These are phyloP conservation scores for Drosophila pullipes DNA, from an alignment of 2,888 invertebrate genomes.

Conservation along the genomic window DNA sequence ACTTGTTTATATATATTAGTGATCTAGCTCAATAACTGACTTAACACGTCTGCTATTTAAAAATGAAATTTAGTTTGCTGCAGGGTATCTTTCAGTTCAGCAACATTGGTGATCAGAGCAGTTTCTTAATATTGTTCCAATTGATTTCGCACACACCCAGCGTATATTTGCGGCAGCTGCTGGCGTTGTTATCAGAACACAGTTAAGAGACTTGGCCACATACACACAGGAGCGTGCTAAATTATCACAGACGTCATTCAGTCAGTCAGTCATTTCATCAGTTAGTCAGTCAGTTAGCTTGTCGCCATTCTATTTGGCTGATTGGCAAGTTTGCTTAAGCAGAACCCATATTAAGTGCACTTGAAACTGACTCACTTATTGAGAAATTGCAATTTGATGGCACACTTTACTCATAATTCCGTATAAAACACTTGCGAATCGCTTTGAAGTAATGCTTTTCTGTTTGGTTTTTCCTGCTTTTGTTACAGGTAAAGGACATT, in stretches of 20 bases:
- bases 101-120: neutral
- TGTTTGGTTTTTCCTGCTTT: neutral
- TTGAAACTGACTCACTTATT: slow-evolving; percentile 33
- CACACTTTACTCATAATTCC: slow-evolving; percentile 26
- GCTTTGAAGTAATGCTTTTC: neutral
- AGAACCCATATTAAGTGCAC: slow-evolving; percentile 29
- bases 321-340: slow-evolving; percentile 46
- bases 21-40: neutral
- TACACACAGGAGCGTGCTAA: slow-evolving; percentile 24
- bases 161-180: slow-evolving; percentile 30
- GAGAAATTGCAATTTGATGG: slow-evolving; percentile 21
- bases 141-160: slow-evolving; percentile 45
- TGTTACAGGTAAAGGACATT: slow-evolving; percentile 93
- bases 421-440: neutral
- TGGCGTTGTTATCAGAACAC: slow-evolving; percentile 73
- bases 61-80: neutral
- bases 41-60: neutral
- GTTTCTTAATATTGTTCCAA: slow-evolving; percentile 21
- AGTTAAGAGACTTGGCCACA: slow-evolving; percentile 43
- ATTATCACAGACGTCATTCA: slow-evolving; percentile 22
- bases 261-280: slow-evolving; percentile 10
- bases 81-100: slow-evolving; percentile 5
- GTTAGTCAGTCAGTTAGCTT: slow-evolving; percentile 16
- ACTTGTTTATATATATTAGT: neutral
- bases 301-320: slow-evolving; percentile 25